Evolutionary conservation across 2,888 invertebrate genomes (phyloP).

Genomic region (Poecilus cupreus): DNA sequence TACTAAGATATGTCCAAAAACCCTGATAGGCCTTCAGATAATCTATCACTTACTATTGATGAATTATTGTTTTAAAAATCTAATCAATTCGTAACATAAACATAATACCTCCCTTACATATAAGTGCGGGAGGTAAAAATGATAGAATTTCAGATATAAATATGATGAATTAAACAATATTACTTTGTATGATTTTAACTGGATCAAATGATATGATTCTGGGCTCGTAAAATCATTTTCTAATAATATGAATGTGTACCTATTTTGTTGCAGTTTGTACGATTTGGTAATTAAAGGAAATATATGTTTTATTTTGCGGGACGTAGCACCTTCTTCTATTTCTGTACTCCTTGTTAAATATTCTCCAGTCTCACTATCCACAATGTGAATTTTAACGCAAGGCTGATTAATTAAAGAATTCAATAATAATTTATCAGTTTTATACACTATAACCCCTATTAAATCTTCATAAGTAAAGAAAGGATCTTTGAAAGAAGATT

Average conservation of each 20-base stretch:
- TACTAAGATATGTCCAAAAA: no score
- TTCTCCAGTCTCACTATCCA: slow-evolving; percentile 75
- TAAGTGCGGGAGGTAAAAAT: no score
- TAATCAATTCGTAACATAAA: no score
- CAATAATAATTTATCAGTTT: slow-evolving; percentile 76
- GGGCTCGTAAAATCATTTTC: no score
- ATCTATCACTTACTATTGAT: no score
- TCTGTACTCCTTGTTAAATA: slow-evolving; percentile 74
- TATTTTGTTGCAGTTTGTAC: slow-evolving; percentile 76
- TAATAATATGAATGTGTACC: slow-evolving; percentile 69
- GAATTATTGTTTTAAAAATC: no score
- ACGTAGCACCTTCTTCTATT: slow-evolving; percentile 72
- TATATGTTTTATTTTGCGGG: slow-evolving; percentile 71
- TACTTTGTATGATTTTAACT: no score
- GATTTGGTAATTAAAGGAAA: slow-evolving; percentile 78
- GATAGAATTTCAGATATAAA: no score
- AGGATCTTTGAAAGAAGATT: not conserved
- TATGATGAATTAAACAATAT: no score
- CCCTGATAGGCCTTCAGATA: no score
- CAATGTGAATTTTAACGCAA: slow-evolving; percentile 78
- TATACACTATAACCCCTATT: slow-evolving; percentile 75
- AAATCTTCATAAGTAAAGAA: slow-evolving; percentile 68
- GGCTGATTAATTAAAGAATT: slow-evolving; percentile 78
- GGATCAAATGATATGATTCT: no score
- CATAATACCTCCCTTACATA: no score